Percentiles rank a stretch among this genome's conserved stretches.
phyloP scores from a whole-genome alignment of 2,888 invertebrate genomes.

The Oscheius onirici region DNA sequence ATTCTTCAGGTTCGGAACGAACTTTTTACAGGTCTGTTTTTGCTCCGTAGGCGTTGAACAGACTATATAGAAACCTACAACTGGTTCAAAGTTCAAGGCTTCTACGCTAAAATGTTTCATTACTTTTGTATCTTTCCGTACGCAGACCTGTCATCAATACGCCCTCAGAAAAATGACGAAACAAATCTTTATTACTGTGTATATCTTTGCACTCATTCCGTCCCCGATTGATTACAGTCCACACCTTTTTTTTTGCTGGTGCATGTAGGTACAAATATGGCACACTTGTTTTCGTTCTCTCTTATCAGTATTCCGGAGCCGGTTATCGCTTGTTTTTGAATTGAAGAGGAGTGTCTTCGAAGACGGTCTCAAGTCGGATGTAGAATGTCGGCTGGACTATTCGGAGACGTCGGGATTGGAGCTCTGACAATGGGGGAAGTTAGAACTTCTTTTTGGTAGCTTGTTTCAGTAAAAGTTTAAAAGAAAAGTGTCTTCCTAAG shows the following conservation, averaged over 20 bases:
- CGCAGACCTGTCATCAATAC: no score
- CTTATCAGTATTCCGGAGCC: background rate
- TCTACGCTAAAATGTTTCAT: no score
- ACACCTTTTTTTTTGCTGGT: no score
- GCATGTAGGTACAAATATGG: conserved; percentile 1
- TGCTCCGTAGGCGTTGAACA: no score
- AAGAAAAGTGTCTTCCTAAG: background rate
- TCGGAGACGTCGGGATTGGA: conserved; percentile 12
- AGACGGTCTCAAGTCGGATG: conserved; percentile 18
- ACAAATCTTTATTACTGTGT: no score
- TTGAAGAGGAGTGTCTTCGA: conserved; percentile 6
- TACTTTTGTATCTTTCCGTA: background rate
- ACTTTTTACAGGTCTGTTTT: no score
- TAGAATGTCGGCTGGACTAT: conserved; percentile 10
- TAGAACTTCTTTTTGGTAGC: background rate
- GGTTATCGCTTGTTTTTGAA: conserved; percentile 23
- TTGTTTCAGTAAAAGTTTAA: background rate
- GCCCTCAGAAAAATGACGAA: no score
- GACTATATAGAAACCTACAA: no score
- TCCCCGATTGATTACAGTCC: no score
- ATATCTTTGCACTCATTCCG: no score
- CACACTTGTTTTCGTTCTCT: background rate
- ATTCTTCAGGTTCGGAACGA: no score
- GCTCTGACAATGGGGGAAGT: conserved; percentile 9
- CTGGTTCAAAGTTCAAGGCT: no score